These are phyloP conservation scores for Asobara japonica DNA, from an alignment of 1,140 invertebrate genomes.

Conservation along the genomic window DNA sequence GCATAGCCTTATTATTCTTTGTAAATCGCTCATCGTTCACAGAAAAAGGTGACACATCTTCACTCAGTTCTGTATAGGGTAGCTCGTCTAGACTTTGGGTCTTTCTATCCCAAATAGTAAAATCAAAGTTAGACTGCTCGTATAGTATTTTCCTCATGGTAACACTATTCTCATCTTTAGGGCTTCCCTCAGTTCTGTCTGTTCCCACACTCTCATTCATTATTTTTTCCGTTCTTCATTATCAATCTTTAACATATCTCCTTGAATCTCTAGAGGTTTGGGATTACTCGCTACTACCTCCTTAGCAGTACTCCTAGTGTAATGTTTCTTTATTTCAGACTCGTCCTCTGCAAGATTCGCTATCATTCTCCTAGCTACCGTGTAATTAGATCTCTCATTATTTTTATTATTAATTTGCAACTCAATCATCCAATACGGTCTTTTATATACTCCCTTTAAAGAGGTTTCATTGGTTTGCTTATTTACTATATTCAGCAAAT, in stretches of 20 bases:
- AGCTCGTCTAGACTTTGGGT: constrained; percentile 29
- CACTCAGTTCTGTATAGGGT: constrained; percentile 13
- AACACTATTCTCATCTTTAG: background rate
- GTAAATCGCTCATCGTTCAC: constrained; percentile 10
- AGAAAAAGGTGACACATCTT: constrained; percentile 20
- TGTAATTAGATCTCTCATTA: background rate
- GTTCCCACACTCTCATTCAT: background rate
- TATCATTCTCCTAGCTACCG: no score
- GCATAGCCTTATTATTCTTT: constrained; percentile 35
- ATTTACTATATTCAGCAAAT: constrained; percentile 29
- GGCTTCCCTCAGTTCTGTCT: background rate
- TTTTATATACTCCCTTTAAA: constrained; percentile 31
- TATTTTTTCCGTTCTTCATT: background rate
- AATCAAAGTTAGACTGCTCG: constrained; percentile 21
- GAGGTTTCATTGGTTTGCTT: background rate
- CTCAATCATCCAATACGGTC: constrained; percentile 35
- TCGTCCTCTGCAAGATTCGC: constrained; percentile 1
- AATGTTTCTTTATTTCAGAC: background rate
- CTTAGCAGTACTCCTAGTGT: background rate
- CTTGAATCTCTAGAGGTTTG: background rate
- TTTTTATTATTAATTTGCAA: constrained; percentile 12
- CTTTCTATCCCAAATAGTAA: constrained; percentile 22
- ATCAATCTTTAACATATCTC: background rate
- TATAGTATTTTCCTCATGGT: constrained; percentile 11
- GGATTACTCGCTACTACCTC: background rate